Conservation (phyloP, 1,140 invertebrate genomes). For the Vanessa atalanta region DNA sequence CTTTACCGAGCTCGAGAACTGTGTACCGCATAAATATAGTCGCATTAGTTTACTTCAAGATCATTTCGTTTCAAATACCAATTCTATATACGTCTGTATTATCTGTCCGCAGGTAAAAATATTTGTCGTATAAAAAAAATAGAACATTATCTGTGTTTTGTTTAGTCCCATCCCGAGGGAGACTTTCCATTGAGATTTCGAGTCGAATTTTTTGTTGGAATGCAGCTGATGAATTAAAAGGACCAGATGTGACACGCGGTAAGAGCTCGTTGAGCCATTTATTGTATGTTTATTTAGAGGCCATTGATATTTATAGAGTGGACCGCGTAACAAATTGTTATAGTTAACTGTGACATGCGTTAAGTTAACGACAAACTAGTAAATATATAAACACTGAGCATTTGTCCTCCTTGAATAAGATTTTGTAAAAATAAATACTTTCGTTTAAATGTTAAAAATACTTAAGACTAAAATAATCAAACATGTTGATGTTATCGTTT, state of each 20-base stretch:
- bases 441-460: too few species aligned
- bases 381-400: background rate
- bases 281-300: slow-evolving; percentile 3
- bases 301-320: slow-evolving; percentile 18
- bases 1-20: too few species aligned
- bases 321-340: slow-evolving; percentile 11
- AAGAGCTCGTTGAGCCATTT: slow-evolving; percentile 26
- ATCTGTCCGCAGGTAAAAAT: slow-evolving; percentile 55
- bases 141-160: slow-evolving; percentile 44
- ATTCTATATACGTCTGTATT: slow-evolving; percentile 40
- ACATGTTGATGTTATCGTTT: too few species aligned
- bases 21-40: too few species aligned
- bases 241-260: slow-evolving; percentile 48
- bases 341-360: background rate
- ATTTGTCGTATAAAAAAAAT: slow-evolving; percentile 53
- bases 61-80: slow-evolving; percentile 4
- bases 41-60: background rate
- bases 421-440: too few species aligned
- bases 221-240: slow-evolving; percentile 51
- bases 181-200: slow-evolving; percentile 51
- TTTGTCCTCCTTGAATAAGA: too few species aligned
- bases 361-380: background rate
- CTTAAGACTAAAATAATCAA: too few species aligned
- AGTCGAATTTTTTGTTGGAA: slow-evolving; percentile 45
- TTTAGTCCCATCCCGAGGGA: slow-evolving; percentile 51